Evolutionary conservation across 1,140 invertebrate species (phyloP).

Genomic region (Campoletis sonorensis): DNA sequence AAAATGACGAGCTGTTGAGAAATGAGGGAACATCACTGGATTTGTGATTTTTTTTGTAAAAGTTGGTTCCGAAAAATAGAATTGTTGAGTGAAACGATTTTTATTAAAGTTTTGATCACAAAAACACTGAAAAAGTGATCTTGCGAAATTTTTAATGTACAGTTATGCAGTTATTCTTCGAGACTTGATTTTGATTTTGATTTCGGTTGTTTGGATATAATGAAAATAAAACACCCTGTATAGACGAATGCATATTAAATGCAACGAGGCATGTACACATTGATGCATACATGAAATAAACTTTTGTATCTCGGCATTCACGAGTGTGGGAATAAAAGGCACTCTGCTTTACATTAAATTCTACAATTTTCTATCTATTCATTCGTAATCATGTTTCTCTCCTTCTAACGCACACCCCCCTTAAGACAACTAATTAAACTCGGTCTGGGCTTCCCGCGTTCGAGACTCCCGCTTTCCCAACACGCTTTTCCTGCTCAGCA

Average conservation of each 20-base stretch:
- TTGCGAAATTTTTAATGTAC: too few species aligned
- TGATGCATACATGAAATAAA: constrained; percentile 27
- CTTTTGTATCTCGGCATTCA: constrained; percentile 8
- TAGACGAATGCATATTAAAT: constrained; percentile 22
- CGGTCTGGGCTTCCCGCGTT: background rate
- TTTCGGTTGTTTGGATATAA: too few species aligned
- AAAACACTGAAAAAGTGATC: too few species aligned
- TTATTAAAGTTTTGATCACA: too few species aligned
- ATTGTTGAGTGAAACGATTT: too few species aligned
- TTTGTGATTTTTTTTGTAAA: too few species aligned
- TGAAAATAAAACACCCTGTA: constrained; percentile 4
- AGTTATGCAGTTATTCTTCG: too few species aligned
- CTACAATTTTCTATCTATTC: constrained; percentile 43
- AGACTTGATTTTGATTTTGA: too few species aligned
- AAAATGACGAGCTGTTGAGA: too few species aligned
- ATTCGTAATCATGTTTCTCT: constrained; percentile 47
- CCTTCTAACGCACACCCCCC: constrained; percentile 11
- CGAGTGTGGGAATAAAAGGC: constrained; percentile 43
- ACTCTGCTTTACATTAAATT: constrained; percentile 45
- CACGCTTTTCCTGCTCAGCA: constrained; percentile 12
- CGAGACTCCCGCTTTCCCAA: constrained; percentile 35
- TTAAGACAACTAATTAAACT: constrained; percentile 46
- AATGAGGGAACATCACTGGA: too few species aligned
- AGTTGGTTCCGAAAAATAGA: too few species aligned
- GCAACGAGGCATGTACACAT: constrained; percentile 30